Evolutionary conservation across 2,797 vertebrate genomes (phyloP).

Genomic region (Buceros bicornis): DNA sequence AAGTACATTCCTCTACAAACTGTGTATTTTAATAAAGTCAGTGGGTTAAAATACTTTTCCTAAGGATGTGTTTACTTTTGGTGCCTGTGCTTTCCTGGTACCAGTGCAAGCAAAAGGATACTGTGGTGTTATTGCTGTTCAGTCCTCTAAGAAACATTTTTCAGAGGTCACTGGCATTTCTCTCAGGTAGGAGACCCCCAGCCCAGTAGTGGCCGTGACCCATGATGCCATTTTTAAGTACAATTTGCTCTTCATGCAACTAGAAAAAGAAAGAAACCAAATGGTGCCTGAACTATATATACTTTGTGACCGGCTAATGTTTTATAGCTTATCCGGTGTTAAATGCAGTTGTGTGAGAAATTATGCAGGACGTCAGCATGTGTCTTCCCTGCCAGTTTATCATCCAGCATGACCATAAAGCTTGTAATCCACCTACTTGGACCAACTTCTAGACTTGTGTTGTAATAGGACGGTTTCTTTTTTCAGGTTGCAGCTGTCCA

Average conservation of each 20-base stretch:
- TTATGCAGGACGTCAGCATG: neutral
- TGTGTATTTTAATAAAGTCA: slow-evolving; percentile 82
- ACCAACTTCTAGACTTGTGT: neutral
- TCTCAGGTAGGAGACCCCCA: neutral
- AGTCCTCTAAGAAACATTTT: neutral
- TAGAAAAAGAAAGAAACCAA: neutral
- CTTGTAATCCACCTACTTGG: neutral
- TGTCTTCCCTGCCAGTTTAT: neutral
- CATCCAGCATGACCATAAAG: neutral
- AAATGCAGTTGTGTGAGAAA: neutral
- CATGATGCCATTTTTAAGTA: neutral
- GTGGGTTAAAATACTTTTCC: slow-evolving; percentile 67
- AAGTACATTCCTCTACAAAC: slow-evolving; percentile 80
- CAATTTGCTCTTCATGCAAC: neutral
- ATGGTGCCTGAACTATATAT: neutral
- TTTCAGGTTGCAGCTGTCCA: neutral
- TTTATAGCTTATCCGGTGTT: neutral
- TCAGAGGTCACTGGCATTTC: neutral
- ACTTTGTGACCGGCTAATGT: neutral
- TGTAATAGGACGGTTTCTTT: neutral
- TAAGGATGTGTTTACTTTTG: slow-evolving; percentile 6
- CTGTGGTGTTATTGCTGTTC: neutral
- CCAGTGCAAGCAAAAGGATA: neutral
- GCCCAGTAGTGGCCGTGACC: neutral
- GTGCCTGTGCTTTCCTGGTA: neutral